Evolutionary conservation across 1,140 invertebrate genomes (phyloP).

Genomic region (Lepidurus couesii): DNA sequence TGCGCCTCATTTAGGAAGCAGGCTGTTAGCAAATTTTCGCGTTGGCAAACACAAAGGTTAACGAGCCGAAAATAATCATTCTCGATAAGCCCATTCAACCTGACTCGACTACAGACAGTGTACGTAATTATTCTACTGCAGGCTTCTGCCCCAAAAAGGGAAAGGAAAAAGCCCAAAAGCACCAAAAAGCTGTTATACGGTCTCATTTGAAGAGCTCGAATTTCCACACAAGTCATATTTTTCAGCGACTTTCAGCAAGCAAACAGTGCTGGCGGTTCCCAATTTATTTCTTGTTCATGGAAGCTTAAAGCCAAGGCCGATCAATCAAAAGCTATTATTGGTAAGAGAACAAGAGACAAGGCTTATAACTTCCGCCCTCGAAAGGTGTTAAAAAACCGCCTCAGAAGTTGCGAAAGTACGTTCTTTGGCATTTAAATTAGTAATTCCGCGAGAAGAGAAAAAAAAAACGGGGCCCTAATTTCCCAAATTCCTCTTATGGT

Average conservation of each 20-base stretch:
- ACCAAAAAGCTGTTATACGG: neutral
- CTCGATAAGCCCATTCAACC: neutral
- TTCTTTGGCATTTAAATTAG: neutral
- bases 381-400: neutral
- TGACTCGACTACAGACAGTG: neutral
- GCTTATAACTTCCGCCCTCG: neutral
- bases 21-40: neutral
- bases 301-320: neutral
- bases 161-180: too few species aligned
- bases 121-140: neutral
- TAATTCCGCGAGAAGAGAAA: neutral
- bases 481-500: neutral
- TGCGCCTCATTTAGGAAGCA: neutral
- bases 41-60: neutral
- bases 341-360: neutral
- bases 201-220: neutral
- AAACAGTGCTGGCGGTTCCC: neutral
- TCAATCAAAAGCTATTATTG: neutral
- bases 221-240: neutral
- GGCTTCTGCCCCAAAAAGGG: neutral
- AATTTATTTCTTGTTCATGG: neutral
- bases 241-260: neutral
- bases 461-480: neutral
- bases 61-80: neutral
- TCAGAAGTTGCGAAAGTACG: neutral